Conservation (phyloP, 2,113 vertebrate genomes). For the cattle (Bos taurus) region ARS-UCD2.0 NC_037357.1:88365501-88366000, state of each 20-base stretch:
- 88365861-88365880: not conserved
- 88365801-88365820: not conserved
- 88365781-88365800: not conserved
- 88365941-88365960: not conserved
- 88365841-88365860: not conserved
- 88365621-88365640: not conserved
- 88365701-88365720: not conserved
- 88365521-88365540: not conserved
- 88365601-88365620: not conserved
- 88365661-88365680: not conserved
- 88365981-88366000: not conserved
- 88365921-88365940: not conserved
- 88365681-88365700: not conserved
- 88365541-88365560: not conserved
- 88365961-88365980: not conserved
- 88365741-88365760: not conserved
- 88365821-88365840: not conserved
- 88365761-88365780: not conserved
- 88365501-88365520: not conserved
- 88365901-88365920: not conserved
- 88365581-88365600: slow-evolving; percentile 1
- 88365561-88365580: not conserved
- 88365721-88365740: not conserved
- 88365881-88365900: not conserved
- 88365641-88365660: not conserved